Conservation (phyloP, 2,113 vertebrate species). For the Mesoclemmys tuberculata region DNA sequence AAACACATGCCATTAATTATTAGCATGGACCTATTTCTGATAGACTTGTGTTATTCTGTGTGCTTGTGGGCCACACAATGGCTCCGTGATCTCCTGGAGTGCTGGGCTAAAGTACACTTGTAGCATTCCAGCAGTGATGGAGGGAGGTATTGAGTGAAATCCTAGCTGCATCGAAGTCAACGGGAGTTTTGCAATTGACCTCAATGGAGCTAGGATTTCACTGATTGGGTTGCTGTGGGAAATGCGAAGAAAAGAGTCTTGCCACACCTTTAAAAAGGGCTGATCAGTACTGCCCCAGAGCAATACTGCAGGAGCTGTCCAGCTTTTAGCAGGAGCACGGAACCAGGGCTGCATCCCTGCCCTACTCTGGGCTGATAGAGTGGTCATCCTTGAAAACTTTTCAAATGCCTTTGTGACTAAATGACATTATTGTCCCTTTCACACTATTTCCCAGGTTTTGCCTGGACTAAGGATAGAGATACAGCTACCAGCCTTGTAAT, state of each 20-base stretch:
- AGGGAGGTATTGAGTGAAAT: not conserved
- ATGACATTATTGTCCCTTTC: no score
- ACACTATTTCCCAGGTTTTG: not conserved
- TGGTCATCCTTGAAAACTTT: accelerated
- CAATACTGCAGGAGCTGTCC: not conserved
- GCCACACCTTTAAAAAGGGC: not conserved
- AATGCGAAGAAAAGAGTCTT: accelerated
- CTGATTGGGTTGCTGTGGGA: not conserved
- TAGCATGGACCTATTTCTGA: not conserved
- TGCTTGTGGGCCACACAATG: not conserved
- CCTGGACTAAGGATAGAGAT: not conserved
- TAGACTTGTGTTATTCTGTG: not conserved
- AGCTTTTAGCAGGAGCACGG: not conserved
- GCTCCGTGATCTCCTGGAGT: not conserved
- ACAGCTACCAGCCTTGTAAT: accelerated
- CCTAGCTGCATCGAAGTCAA: not conserved
- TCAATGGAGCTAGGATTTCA: accelerated
- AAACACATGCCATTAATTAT: not conserved
- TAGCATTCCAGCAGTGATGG: not conserved
- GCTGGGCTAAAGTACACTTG: not conserved
- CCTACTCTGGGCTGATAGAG: accelerated
- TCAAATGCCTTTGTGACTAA: not conserved
- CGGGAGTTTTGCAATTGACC: not conserved
- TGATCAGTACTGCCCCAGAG: not conserved
- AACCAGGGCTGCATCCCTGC: not conserved